phyloP scores from a whole-genome alignment of 2,797 vertebrate genomes.

The Mionectes olivaceus region DNA sequence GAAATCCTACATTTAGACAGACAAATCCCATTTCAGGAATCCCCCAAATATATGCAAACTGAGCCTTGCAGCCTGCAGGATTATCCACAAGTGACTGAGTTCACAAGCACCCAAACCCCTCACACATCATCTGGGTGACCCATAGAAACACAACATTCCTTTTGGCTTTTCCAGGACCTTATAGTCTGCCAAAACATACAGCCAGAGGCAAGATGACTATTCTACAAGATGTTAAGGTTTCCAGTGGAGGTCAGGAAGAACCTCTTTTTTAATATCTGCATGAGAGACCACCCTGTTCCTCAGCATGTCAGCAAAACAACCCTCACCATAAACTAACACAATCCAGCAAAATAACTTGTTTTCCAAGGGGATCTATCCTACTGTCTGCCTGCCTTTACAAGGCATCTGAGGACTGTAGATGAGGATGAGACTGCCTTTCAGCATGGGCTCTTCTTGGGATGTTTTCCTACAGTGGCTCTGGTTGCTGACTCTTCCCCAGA shows the following conservation, averaged over 20 bases:
- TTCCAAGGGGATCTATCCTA: background rate
- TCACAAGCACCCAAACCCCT: background rate
- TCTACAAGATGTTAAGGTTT: background rate
- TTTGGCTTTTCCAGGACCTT: background rate
- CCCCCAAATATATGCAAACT: background rate
- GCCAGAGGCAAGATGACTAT: background rate
- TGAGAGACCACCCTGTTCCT: background rate
- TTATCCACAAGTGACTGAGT: background rate
- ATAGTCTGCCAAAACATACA: background rate
- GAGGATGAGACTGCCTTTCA: background rate
- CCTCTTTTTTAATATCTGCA: background rate
- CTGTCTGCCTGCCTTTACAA: background rate
- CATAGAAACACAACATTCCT: fast-evolving
- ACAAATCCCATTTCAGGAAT: background rate
- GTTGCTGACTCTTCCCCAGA: background rate
- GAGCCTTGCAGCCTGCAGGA: background rate
- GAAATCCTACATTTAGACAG: background rate
- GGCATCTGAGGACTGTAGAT: background rate
- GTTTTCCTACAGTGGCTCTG: fast-evolving
- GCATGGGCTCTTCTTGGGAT: background rate
- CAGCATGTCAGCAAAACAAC: background rate
- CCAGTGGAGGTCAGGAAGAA: background rate
- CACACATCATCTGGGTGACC: background rate
- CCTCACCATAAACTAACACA: background rate
- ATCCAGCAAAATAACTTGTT: background rate